These are phyloP conservation scores for Drosophila pseudotakahashii DNA, from an alignment of 2,888 invertebrate genomes.

Conservation along the genomic window DNA sequence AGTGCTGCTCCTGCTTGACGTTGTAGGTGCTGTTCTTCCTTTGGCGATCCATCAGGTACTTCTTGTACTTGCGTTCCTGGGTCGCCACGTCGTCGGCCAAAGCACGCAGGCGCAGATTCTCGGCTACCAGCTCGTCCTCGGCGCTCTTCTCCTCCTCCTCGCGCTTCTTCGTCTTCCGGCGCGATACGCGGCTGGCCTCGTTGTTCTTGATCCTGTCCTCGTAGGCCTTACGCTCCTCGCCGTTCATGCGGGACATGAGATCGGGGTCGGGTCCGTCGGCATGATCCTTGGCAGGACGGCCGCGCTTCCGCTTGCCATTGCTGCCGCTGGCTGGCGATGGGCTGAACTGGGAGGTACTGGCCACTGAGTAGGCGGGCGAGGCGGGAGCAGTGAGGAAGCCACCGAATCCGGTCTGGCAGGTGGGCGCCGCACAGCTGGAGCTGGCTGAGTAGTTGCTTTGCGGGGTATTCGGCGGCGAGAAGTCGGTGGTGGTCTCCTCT, in stretches of 20 bases:
- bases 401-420: slow-evolving; percentile 58
- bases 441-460: slow-evolving; percentile 64
- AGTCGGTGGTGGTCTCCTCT: slow-evolving; percentile 52
- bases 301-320: slow-evolving; percentile 69
- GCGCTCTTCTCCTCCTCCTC: slow-evolving; percentile 67
- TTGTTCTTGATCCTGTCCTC: slow-evolving; percentile 82
- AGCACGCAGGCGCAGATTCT: slow-evolving; percentile 26
- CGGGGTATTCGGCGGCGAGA: slow-evolving; percentile 72
- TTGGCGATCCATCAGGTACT: slow-evolving; percentile 31
- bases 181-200: slow-evolving; percentile 82
- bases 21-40: slow-evolving; percentile 54
- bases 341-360: slow-evolving; percentile 65
- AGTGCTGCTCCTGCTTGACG: slow-evolving; percentile 48
- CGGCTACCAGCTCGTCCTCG: slow-evolving; percentile 52
- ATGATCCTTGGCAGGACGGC: slow-evolving; percentile 81
- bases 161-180: slow-evolving; percentile 80
- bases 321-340: slow-evolving; percentile 10
- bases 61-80: background rate
- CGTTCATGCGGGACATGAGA: slow-evolving; percentile 61
- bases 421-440: slow-evolving; percentile 42
- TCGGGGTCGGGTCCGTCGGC: slow-evolving; percentile 80
- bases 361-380: slow-evolving; percentile 69
- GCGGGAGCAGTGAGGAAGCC: slow-evolving; percentile 63
- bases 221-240: slow-evolving; percentile 70
- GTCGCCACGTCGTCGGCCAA: slow-evolving; percentile 1